Evolutionary conservation across 1,140 invertebrate genomes (phyloP).

Genomic region (Drosophila chauvacae): DNA sequence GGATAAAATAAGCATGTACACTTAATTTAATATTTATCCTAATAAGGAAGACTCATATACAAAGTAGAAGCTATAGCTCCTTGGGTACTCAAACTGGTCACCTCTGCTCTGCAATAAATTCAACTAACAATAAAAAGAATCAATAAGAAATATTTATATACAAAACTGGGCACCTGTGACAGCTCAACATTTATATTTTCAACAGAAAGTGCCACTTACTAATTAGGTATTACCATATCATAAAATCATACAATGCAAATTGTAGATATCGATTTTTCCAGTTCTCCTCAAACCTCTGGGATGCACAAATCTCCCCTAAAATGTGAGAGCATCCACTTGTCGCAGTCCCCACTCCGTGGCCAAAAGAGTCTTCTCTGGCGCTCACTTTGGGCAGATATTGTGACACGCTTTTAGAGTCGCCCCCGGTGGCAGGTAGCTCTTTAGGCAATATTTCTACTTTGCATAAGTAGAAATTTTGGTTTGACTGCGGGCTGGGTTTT

Average conservation of each 20-base stretch:
- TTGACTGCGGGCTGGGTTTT: constrained; percentile 33
- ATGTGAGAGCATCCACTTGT: neutral
- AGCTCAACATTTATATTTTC: too few species aligned
- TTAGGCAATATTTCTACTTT: constrained; percentile 83
- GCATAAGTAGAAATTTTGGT: constrained; percentile 81
- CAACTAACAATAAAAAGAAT: neutral
- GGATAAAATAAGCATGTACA: too few species aligned
- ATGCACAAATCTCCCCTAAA: neutral
- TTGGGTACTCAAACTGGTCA: too few species aligned
- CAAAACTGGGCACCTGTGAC: neutral
- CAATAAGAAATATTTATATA: neutral
- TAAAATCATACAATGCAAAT: too few species aligned
- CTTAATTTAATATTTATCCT: too few species aligned
- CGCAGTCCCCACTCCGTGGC: neutral
- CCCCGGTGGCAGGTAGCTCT: constrained; percentile 43
- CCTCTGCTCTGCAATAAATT: too few species aligned
- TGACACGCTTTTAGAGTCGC: constrained; percentile 81
- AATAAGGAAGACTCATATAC: too few species aligned
- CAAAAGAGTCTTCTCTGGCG: constrained; percentile 15
- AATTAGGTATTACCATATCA: too few species aligned
- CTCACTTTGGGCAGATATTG: constrained; percentile 56
- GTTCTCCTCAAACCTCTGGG: too few species aligned
- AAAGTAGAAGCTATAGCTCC: too few species aligned
- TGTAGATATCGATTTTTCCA: too few species aligned
- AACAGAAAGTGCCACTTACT: too few species aligned